Percentiles rank a stretch among this genome's conserved stretches.
Evolutionary conservation across 2,888 invertebrate genomes (phyloP).

Genomic region (Stenodera caucasica): DNA sequence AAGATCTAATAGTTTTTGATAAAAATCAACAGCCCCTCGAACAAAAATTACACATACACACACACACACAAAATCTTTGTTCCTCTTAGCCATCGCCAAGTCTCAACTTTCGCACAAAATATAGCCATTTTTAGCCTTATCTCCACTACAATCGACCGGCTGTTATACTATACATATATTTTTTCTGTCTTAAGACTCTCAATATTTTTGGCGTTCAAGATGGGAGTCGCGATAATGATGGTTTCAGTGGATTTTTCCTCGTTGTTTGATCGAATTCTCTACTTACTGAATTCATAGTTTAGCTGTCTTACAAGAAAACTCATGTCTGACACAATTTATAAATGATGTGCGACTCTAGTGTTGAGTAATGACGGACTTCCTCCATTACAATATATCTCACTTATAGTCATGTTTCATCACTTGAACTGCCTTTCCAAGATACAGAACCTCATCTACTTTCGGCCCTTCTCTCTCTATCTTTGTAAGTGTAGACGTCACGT

Average conservation of each 20-base stretch:
- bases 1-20: constrained; percentile 5
- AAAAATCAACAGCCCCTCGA: constrained; percentile 9
- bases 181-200: too few relatives aligned
- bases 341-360: constrained; percentile 46
- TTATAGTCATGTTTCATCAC: constrained; percentile 53
- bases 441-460: constrained; percentile 31
- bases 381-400: constrained; percentile 53
- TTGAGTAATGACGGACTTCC: constrained; percentile 54
- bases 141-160: neutral
- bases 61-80: too few relatives aligned
- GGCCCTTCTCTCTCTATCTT: too few relatives aligned
- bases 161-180: too few relatives aligned
- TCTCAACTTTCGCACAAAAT: neutral
- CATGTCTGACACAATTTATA: constrained; percentile 38
- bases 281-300: neutral
- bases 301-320: constrained; percentile 24
- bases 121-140: neutral
- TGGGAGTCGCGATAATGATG: neutral
- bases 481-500: constrained; percentile 33
- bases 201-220: neutral
- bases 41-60: too few relatives aligned
- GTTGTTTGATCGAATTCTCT: too few relatives aligned
- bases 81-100: neutral
- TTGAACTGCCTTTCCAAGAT: constrained; percentile 45
- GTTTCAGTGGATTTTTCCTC: too few relatives aligned